These are phyloP conservation scores for Polymixis lichenea DNA, from an alignment of 2,888 invertebrate genomes.

Conservation along the genomic window DNA sequence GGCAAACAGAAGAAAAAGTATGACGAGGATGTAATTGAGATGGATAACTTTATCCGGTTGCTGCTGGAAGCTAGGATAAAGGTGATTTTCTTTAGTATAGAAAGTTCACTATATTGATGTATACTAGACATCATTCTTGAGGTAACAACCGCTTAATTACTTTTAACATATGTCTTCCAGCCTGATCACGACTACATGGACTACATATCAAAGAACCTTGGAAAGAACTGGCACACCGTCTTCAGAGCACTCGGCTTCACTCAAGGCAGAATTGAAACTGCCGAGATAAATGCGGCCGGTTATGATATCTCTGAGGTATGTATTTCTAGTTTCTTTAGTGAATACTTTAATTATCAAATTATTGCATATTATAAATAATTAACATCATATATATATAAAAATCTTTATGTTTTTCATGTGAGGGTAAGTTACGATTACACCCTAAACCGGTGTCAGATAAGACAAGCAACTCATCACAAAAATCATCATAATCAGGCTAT, in stretches of 20 bases:
- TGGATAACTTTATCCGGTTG: conserved; percentile 78
- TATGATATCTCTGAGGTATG: conserved; percentile 90
- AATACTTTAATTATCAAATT: background rate
- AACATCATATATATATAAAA: background rate
- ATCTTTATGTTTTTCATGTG: background rate
- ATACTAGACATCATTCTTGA: background rate
- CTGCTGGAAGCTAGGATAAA: conserved; percentile 82
- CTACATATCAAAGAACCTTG: conserved; percentile 91
- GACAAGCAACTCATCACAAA: background rate
- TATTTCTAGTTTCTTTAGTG: background rate
- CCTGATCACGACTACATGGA: conserved; percentile 89
- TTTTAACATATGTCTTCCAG: conserved; percentile 70
- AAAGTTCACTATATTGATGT: background rate
- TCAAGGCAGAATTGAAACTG: conserved; percentile 91
- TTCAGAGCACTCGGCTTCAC: conserved; percentile 90
- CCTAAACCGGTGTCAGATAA: background rate
- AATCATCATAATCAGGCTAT: background rate
- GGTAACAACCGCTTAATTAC: background rate
- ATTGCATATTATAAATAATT: background rate
- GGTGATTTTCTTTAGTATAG: conserved; percentile 70
- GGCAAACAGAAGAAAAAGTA: conserved; percentile 68
- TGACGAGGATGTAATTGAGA: conserved; percentile 76
- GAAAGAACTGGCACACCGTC: conserved; percentile 91
- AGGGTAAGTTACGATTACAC: background rate
- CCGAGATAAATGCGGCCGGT: conserved; percentile 83